These are phyloP conservation scores for Odontocolon sp. DNA, from an alignment of 2,888 invertebrate species.

Conservation along the genomic window DNA sequence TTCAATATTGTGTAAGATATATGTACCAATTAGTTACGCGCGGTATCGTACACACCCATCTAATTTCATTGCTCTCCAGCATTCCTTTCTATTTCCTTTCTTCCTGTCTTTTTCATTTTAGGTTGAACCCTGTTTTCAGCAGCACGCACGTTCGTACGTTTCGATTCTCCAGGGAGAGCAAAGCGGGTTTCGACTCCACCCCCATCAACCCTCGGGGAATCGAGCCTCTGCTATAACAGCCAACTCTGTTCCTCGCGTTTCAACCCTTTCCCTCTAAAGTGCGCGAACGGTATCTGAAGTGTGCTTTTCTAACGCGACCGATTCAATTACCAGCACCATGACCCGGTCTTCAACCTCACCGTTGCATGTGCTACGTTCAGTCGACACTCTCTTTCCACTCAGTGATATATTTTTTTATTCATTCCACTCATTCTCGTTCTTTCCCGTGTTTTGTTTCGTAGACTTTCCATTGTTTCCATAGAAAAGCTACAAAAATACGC, in stretches of 20 bases:
- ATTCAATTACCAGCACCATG: constrained; percentile 41
- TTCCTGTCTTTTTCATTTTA: background rate
- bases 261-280: background rate
- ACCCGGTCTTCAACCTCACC: constrained; percentile 25
- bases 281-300: constrained; percentile 6
- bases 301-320: constrained; percentile 18
- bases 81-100: background rate
- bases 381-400: no score
- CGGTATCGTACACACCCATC: no score
- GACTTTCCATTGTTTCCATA: no score
- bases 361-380: constrained; percentile 38
- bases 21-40: no score
- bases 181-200: background rate
- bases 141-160: background rate
- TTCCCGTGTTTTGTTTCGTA: no score
- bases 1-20: no score
- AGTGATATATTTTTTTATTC: no score
- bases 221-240: background rate
- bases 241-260: constrained; percentile 12
- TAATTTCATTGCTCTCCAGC: constrained; percentile 1
- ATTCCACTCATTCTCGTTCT: no score
- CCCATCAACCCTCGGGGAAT: no score
- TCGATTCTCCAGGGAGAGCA: background rate
- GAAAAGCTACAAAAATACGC: no score
- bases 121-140: background rate